Percentiles rank a stretch among this genome's conserved stretches.
phyloP scores from a whole-genome alignment of 2,113 vertebrate species.

The Megalops atlanticus region DNA sequence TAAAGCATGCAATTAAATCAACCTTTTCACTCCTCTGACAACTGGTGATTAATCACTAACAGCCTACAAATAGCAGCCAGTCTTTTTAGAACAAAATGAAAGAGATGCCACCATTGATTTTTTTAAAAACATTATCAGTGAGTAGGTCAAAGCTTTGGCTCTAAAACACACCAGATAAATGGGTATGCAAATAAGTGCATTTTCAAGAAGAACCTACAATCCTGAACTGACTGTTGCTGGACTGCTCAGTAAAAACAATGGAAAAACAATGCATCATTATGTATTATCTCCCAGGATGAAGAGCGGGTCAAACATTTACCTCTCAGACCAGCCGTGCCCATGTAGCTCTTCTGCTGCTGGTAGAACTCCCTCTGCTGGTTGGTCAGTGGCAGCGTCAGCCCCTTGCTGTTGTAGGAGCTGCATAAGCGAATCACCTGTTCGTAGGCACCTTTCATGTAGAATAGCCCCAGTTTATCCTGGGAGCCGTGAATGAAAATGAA shows the following conservation, averaged over 20 bases:
- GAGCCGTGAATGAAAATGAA: not conserved
- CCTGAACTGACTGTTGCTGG: too few relatives aligned
- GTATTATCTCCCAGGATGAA: not conserved
- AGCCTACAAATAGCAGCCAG: too few relatives aligned
- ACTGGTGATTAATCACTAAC: too few relatives aligned
- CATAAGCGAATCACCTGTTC: slow-evolving; percentile 92
- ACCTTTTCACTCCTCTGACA: too few relatives aligned
- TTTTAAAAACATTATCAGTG: not conserved
- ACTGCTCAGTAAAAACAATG: too few relatives aligned
- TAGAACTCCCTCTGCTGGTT: slow-evolving; percentile 89
- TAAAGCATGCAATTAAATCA: too few relatives aligned
- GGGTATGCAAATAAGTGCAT: too few relatives aligned
- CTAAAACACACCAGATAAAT: too few relatives aligned
- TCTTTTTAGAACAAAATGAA: too few relatives aligned
- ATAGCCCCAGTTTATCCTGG: slow-evolving; percentile 84
- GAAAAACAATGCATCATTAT: not conserved
- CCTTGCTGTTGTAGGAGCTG: slow-evolving; percentile 83
- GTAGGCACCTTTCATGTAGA: slow-evolving; percentile 93
- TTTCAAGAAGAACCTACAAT: too few relatives aligned
- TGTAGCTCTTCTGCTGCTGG: slow-evolving; percentile 88
- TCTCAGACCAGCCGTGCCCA: slow-evolving; percentile 90
- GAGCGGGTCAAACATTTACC: slow-evolving; percentile 69
- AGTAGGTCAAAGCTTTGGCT: too few relatives aligned
- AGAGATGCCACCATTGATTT: too few relatives aligned
- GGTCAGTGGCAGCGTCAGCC: slow-evolving; percentile 71